Base-by-base conservation (phyloP, 2,797 vertebrate species). In the Muscicapa comitata region DNA sequence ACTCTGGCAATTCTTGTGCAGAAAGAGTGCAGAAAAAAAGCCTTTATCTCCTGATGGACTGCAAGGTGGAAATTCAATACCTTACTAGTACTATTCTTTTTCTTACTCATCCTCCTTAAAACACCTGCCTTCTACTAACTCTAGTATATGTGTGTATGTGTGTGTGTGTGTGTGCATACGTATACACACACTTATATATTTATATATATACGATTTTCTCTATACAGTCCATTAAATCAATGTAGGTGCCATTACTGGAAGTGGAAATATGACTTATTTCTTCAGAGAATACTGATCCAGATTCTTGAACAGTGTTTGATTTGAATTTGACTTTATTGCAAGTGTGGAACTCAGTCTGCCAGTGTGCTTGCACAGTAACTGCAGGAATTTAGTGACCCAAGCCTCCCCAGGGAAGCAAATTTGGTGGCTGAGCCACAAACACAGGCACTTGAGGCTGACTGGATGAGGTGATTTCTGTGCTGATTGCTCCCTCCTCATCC, bases 181-280 rank as follows among this genome's bases (percentile, higher is more conserved):
- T 42, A 1, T 16, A 5, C 12, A 4, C 21, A 47, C 45, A 13
- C 21, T 20, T 35, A 5, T 8, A 33, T 2, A 28, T 7, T 3
- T 6, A 21, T 3, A 11, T 2, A 25, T 2, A 40, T 6, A 16
- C 2, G 21, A 2, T 43, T 2, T 57, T 15, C 12, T 53, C 20
- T 43, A 7, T 17, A 16, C 17, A 40, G n/a, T 31, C 13, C 19
- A 25, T 43, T 18, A 31, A 31, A 33, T 23, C 26, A 31, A 11
- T 72, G 20, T 8, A 72, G 18, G 6, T 51, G 24, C 18, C 21
- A 16, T 40, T 65, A 57, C 0, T 59, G 16, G 45, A 31, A 31
- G 8, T 28, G 18, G 24, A 75, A 74, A 68, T 53, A 37, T 0
- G 0, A n/a, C 31, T 63, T 13, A 8, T 4, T 1, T 47, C 17